phyloP scores from a whole-genome alignment of 2,888 invertebrate species.

The Griposia aprilina region DNA sequence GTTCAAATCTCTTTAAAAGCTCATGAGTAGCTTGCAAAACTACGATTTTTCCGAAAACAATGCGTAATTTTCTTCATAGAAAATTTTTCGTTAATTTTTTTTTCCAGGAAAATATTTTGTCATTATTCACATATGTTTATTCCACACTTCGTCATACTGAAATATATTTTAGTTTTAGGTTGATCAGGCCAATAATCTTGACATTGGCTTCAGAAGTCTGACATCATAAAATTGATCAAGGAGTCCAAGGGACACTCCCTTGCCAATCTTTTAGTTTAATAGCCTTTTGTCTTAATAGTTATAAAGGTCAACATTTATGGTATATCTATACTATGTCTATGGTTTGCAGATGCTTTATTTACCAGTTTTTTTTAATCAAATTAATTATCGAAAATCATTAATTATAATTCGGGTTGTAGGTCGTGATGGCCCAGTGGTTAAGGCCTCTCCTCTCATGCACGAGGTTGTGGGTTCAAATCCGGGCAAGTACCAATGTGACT shows the following conservation, averaged over 20 bases:
- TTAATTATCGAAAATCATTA: not conserved
- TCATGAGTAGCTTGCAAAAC: not conserved
- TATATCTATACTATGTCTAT: not conserved
- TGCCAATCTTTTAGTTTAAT: slow-evolving; percentile 58
- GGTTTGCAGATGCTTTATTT: not conserved
- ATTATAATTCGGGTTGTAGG: not conserved
- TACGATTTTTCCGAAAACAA: not conserved
- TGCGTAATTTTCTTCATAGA: not conserved
- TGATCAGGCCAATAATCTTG: slow-evolving; percentile 16
- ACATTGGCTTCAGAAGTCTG: slow-evolving; percentile 24
- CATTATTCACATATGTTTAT: not conserved
- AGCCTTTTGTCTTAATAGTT: slow-evolving; percentile 28
- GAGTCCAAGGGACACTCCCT: slow-evolving; percentile 51
- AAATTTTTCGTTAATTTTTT: not conserved
- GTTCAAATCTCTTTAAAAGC: not conserved
- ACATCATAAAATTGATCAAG: slow-evolving; percentile 56
- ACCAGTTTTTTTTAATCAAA: not conserved
- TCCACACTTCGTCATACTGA: not conserved
- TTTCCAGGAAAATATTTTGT: fast-evolving
- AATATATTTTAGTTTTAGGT: not conserved
- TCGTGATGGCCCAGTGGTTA: no score
- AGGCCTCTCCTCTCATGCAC: no score
- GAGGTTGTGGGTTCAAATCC: no score
- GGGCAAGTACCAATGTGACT: no score
- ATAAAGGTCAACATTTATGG: slow-evolving; percentile 28